phyloP scores from a whole-genome alignment of 2,888 invertebrate species.

The Lasius fuliginosus region DNA sequence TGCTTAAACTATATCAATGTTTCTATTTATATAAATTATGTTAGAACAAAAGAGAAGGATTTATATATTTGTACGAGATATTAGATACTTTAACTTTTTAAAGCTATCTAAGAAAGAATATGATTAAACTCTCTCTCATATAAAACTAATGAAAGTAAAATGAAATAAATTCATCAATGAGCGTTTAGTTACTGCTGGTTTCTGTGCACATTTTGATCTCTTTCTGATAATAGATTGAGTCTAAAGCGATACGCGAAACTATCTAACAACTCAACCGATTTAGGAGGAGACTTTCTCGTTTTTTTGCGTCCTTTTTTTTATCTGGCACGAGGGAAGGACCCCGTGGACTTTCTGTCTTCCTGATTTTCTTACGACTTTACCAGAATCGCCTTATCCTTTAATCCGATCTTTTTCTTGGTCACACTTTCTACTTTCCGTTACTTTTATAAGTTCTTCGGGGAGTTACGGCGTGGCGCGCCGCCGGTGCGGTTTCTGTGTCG shows the following conservation, averaged over 20 bases:
- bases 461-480: conserved; percentile 7
- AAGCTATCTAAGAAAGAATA: background rate
- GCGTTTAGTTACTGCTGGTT: background rate
- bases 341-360: conserved; percentile 33
- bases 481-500: conserved; percentile 1
- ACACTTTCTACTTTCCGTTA: conserved; percentile 27
- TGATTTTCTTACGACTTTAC: conserved; percentile 63
- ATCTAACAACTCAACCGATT: conserved; percentile 40
- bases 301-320: conserved; percentile 9
- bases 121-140: background rate
- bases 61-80: conserved; percentile 10
- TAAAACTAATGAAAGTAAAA: conserved; percentile 25
- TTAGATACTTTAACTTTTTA: background rate
- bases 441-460: conserved; percentile 39
- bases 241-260: conserved; percentile 25
- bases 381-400: conserved; percentile 57
- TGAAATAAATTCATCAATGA: background rate
- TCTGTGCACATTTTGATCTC: conserved; percentile 13
- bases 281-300: background rate
- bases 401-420: conserved; percentile 48
- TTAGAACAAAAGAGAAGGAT: background rate
- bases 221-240: conserved; percentile 1
- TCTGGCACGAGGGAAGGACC: background rate
- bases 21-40: background rate
- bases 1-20: background rate